A percentile compares a stretch with the other conserved stretches of the same genome.
These are phyloP conservation scores for Coleophora flavipennella DNA, from an alignment of 2,888 invertebrate genomes.

Conservation along the genomic window DNA sequence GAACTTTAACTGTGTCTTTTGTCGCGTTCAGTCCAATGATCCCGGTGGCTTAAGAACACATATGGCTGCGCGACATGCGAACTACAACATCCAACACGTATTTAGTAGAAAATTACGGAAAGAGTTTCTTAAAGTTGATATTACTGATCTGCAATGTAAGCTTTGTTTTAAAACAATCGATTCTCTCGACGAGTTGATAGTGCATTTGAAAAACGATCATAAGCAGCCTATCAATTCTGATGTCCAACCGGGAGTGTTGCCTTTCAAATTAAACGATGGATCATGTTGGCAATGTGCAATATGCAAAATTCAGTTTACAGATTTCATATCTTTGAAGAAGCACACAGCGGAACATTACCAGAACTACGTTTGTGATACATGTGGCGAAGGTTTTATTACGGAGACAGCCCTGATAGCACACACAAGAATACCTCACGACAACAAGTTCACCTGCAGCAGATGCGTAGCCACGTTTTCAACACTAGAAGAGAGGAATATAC, in stretches of 20 bases:
- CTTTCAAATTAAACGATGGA: conserved; percentile 56
- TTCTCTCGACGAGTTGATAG: conserved; percentile 45
- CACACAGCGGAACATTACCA: conserved; percentile 60
- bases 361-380: conserved; percentile 62
- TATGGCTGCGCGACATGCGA: conserved; percentile 54
- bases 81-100: conserved; percentile 52
- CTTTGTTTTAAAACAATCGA: conserved; percentile 55
- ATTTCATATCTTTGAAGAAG: conserved; percentile 52
- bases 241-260: conserved; percentile 57
- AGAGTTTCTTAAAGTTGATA: conserved; percentile 58
- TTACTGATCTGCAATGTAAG: conserved; percentile 59
- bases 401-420: conserved; percentile 54
- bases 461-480: conserved; percentile 59
- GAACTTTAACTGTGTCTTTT: conserved; percentile 60
- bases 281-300: conserved; percentile 58
- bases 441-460: conserved; percentile 56
- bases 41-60: conserved; percentile 56
- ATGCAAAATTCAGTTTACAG: conserved; percentile 52
- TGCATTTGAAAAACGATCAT: conserved; percentile 56
- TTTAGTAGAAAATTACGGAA: conserved; percentile 57
- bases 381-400: conserved; percentile 62
- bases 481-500: conserved; percentile 49
- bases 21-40: conserved; percentile 57
- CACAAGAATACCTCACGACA: conserved; percentile 53
- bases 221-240: conserved; percentile 58